phyloP scores from a whole-genome alignment of 2,113 vertebrate species.

The Hypanus sabinus region DNA sequence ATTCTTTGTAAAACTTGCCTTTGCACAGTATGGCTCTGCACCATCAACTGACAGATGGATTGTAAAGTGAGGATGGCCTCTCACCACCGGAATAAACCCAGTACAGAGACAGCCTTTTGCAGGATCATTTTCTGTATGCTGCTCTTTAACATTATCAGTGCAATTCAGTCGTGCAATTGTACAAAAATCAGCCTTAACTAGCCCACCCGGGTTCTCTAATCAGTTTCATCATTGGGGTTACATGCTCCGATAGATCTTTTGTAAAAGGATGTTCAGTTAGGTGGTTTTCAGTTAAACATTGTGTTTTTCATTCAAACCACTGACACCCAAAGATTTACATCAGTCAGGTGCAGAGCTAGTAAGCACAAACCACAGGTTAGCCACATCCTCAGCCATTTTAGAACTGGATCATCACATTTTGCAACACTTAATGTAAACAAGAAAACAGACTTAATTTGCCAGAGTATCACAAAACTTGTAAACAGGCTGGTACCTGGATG shows the following conservation, averaged over 20 bases:
- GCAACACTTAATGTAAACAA: neutral
- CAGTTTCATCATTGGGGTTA: neutral
- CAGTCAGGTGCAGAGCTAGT: slow-evolving; percentile 37
- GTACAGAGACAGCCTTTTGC: too few relatives aligned
- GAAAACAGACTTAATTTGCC: neutral
- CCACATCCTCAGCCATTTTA: neutral
- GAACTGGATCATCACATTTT: neutral
- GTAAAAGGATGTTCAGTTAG: neutral
- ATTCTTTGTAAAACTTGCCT: too few relatives aligned
- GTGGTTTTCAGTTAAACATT: neutral
- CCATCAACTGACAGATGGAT: too few relatives aligned
- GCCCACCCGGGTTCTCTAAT: neutral
- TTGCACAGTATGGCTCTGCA: too few relatives aligned
- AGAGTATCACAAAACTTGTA: neutral
- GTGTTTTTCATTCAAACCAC: neutral
- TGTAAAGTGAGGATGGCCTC: neutral
- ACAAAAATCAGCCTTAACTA: neutral
- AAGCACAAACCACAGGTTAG: neutral
- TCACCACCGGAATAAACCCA: neutral
- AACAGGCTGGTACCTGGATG: neutral
- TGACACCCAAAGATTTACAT: slow-evolving; percentile 15
- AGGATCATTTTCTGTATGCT: neutral
- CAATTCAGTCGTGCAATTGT: neutral
- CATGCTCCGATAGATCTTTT: neutral
- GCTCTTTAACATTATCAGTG: neutral